phyloP scores from a whole-genome alignment of 1,140 invertebrate species.

The Macrobrachium rosenbergii region DNA sequence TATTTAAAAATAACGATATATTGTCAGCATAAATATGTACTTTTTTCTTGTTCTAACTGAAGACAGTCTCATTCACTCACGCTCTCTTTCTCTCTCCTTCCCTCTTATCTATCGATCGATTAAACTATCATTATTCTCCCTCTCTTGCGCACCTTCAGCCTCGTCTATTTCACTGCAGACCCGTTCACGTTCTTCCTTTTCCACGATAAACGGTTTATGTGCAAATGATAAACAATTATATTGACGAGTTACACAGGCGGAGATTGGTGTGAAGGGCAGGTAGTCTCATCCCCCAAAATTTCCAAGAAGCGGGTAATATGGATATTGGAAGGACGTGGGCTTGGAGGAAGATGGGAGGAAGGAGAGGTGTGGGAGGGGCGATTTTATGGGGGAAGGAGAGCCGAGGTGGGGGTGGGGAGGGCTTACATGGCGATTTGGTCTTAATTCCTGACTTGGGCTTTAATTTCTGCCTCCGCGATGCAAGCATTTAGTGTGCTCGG shows the following conservation, averaged over 20 bases:
- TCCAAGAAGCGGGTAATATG: neutral
- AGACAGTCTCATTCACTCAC: neutral
- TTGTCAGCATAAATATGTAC: too few relatives aligned
- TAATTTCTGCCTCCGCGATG: too few relatives aligned
- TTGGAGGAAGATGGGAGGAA: neutral
- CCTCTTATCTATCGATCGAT: neutral
- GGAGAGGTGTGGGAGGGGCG: too few relatives aligned
- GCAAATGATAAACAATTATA: too few relatives aligned
- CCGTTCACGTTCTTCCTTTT: neutral
- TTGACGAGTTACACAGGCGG: too few relatives aligned
- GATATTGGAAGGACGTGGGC: neutral
- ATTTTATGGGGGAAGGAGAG: neutral
- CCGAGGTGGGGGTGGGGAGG: too few relatives aligned
- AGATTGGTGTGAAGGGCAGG: too few relatives aligned
- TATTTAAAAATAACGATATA: too few relatives aligned
- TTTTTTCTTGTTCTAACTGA: neutral
- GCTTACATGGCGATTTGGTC: too few relatives aligned
- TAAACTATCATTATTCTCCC: neutral
- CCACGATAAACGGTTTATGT: too few relatives aligned
- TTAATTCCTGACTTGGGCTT: too few relatives aligned
- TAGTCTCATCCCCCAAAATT: neutral
- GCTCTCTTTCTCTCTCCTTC: conserved; percentile 11
- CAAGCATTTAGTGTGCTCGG: too few relatives aligned
- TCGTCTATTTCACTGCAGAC: neutral
- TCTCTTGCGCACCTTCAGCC: neutral